phyloP scores from a whole-genome alignment of 2,113 vertebrate species.

The Neolamprologus hecqui region DNA sequence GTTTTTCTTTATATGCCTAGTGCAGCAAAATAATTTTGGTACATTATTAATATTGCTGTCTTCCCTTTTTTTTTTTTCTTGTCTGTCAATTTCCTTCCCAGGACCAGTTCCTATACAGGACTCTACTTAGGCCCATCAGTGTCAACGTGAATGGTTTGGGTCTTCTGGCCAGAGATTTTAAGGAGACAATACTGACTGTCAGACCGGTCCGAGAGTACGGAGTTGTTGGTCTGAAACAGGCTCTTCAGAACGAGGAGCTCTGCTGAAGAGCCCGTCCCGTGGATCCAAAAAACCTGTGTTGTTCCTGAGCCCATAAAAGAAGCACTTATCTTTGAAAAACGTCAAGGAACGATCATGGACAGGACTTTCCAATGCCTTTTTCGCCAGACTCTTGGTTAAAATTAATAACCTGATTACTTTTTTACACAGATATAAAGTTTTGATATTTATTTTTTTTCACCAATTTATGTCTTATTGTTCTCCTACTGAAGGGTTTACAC shows the following conservation, averaged over 20 bases:
- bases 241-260: not conserved
- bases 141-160: conserved; percentile 81
- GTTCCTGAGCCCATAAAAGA: conserved; percentile 24
- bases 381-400: conserved; percentile 99
- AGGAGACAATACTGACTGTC: conserved; percentile 80
- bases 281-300: not conserved
- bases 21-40: not conserved
- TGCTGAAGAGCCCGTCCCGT: not conserved
- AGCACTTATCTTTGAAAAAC: conserved; percentile 86
- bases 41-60: not conserved
- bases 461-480: conserved; percentile 99
- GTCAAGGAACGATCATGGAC: conserved; percentile 79
- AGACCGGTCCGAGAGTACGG: conserved; percentile 88
- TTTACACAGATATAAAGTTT: conserved; percentile 99
- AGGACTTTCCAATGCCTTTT: conserved; percentile 98
- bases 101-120: conserved; percentile 94
- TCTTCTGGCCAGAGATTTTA: conserved; percentile 80
- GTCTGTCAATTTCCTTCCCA: conserved; percentile 51
- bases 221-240: conserved; percentile 84
- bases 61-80: not conserved
- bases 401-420: conserved; percentile 93
- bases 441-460: conserved; percentile 98
- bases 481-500: conserved; percentile 93
- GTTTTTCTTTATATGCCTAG: not conserved
- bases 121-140: conserved; percentile 89